Evolutionary conservation across 2,113 vertebrate genomes (phyloP).

Genomic region (Pteronura brasiliensis): DNA sequence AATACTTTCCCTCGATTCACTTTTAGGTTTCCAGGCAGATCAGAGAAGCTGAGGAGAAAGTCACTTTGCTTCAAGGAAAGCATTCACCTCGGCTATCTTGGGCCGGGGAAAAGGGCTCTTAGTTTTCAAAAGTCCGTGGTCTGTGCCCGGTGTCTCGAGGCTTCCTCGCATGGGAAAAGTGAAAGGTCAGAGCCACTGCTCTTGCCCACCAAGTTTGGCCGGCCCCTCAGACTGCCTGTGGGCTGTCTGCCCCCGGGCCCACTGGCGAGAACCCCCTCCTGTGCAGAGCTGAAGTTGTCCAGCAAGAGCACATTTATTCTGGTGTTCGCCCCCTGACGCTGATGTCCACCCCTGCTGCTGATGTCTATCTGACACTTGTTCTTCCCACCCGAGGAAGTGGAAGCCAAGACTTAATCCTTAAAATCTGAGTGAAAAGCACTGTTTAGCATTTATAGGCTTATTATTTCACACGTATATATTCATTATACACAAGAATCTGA

Average conservation of each 20-base stretch:
- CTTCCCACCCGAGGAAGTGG: background rate
- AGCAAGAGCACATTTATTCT: background rate
- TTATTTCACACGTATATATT: background rate
- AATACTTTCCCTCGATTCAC: background rate
- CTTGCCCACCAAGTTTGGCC: background rate
- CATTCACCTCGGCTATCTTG: background rate
- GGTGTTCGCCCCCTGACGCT: background rate
- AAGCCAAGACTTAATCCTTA: too few relatives aligned
- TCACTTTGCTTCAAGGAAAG: background rate
- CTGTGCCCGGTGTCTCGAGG: fast-evolving
- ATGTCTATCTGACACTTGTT: background rate
- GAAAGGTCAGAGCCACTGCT: background rate
- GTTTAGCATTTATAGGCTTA: too few relatives aligned
- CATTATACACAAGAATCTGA: too few relatives aligned
- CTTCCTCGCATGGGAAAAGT: too few relatives aligned
- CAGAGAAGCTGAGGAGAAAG: background rate
- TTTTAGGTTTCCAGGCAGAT: background rate
- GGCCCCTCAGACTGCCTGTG: background rate
- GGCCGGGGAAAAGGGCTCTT: background rate
- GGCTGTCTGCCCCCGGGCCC: too few relatives aligned
- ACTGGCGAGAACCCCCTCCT: background rate
- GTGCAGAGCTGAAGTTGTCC: fast-evolving
- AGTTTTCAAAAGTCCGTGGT: background rate
- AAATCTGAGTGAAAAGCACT: background rate
- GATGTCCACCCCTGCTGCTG: background rate